Base-by-base conservation (phyloP, 2,888 invertebrate species). In the Formica aserva region DNA sequence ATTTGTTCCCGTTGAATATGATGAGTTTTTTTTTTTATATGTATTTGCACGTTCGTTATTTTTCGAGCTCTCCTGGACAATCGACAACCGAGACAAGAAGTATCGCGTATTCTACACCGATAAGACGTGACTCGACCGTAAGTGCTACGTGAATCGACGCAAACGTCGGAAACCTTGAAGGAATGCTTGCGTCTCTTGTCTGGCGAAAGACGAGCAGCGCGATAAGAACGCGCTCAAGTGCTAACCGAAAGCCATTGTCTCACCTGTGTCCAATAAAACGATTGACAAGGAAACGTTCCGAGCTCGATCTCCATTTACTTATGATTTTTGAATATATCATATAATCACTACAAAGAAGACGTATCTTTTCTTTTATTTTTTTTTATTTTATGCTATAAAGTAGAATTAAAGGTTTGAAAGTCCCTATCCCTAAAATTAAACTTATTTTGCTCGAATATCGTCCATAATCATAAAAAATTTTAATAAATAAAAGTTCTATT, bases 131-230 rank as follows among this genome's bases (percentile, higher is more conserved):
- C 83, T 83, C 85, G 38, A n/a, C 76, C 67, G 75, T 88, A 89
- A 87, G 78, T 84, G 88, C 86, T 84, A 86, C 85, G 82, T 84
- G 87, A 88, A 89, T 87, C 71, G 87, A 77, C 82, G 89, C 86
- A 77, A 86, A 86, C 89, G 88, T 88, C 75, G 86, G 86, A 83
- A 89, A 84, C 88, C 88, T 88, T 89, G 88, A 84, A 83, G 69
- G 89, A 80, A 48, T 62, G 80, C 63, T 77, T 67, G 77, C 76
- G 84, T 87, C 89, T 85, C 85, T 78, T 69, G 83, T 13, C 69
- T 41, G 74, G 32, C 57, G 41, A 78, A 60, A 74, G 75, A 41
- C 78, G 76, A 69, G 57, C 52, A 57, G 57, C 29, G 41, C 60
- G 78, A 78, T 78, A 81, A 75, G 81, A 81, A 75, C 74, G 29